These are phyloP conservation scores for Toxotes chatareus DNA, from an alignment of 2,113 vertebrate genomes.

Conservation along the genomic window DNA sequence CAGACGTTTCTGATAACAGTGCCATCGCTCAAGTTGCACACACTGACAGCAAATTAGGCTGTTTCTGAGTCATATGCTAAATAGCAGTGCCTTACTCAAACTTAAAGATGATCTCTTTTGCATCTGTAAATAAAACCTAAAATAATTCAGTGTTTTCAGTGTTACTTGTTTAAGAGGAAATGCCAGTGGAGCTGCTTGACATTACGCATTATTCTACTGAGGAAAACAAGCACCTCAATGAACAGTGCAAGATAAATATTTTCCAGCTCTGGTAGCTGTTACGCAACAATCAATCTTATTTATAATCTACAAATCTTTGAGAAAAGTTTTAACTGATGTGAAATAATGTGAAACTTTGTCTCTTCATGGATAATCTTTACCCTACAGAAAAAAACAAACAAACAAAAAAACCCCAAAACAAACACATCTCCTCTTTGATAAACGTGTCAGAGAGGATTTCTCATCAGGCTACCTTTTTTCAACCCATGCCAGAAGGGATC, in stretches of 20 bases:
- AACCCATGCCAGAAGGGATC: conserved; percentile 41
- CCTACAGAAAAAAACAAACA: not conserved
- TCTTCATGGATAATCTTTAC: not conserved
- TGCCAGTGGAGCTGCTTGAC: conserved; percentile 30
- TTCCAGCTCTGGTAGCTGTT: not conserved
- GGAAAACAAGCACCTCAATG: conserved; percentile 32
- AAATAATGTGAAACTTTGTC: conserved; percentile 23
- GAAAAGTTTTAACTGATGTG: conserved; percentile 14
- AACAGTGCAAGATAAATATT: conserved; percentile 12
- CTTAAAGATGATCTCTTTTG: conserved; percentile 40
- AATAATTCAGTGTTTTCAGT: conserved; percentile 39
- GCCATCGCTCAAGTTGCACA: conserved; percentile 60
- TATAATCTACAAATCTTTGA: not conserved
- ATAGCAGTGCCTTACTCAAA: conserved; percentile 21
- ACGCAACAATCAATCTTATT: conserved; percentile 22
- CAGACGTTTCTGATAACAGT: conserved; percentile 57
- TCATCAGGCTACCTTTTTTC: conserved; percentile 39
- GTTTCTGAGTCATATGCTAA: conserved; percentile 60
- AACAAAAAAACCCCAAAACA: not conserved
- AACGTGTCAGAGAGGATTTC: conserved; percentile 41
- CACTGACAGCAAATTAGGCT: conserved; percentile 66
- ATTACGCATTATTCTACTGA: conserved; percentile 15
- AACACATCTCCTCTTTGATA: conserved; percentile 13
- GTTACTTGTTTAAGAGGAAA: conserved; percentile 28
- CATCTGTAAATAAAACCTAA: conserved; percentile 51